Conservation (phyloP, 1,140 invertebrate genomes). For the Drosophila rufa region DNA sequence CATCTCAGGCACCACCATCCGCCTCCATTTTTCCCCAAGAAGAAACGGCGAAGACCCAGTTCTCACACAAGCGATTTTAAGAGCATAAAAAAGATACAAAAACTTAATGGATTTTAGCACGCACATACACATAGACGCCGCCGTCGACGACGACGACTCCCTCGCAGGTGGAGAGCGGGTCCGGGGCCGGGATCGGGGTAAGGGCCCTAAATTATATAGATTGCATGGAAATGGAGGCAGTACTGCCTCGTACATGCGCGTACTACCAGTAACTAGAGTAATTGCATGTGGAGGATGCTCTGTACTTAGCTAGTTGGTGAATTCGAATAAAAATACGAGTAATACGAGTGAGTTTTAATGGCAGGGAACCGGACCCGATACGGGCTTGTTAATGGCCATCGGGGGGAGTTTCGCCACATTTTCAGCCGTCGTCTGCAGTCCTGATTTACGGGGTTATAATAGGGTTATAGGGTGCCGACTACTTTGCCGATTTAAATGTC, state of each 20-base stretch:
- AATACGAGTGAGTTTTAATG: slow-evolving; percentile 4
- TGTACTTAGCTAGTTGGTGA: slow-evolving; percentile 37
- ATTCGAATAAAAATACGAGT: slow-evolving; percentile 15
- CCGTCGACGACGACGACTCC: slow-evolving; percentile 10
- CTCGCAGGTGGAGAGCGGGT: slow-evolving; percentile 29
- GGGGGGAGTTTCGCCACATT: slow-evolving; percentile 1
- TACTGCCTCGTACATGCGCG: slow-evolving; percentile 28
- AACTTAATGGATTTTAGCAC: slow-evolving; percentile 81
- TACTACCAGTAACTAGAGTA: slow-evolving; percentile 48
- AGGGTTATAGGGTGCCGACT: slow-evolving; percentile 10
- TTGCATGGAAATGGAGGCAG: slow-evolving; percentile 55
- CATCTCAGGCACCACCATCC: neutral
- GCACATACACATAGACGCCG: slow-evolving; percentile 50
- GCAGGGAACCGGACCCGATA: slow-evolving; percentile 11
- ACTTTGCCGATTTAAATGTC: slow-evolving; percentile 1
- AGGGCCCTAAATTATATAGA: slow-evolving; percentile 55
- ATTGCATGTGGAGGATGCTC: slow-evolving; percentile 46
- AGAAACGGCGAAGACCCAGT: slow-evolving; percentile 76
- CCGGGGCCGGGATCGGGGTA: neutral
- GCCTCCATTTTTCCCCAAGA: slow-evolving; percentile 15
- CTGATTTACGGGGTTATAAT: slow-evolving; percentile 1
- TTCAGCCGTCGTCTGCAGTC: neutral
- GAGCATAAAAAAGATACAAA: slow-evolving; percentile 69
- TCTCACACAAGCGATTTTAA: slow-evolving; percentile 80
- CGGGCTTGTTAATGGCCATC: neutral